These are phyloP conservation scores for Peribatodes rhomboidaria DNA, from an alignment of 2,888 invertebrate species.

Conservation along the genomic window DNA sequence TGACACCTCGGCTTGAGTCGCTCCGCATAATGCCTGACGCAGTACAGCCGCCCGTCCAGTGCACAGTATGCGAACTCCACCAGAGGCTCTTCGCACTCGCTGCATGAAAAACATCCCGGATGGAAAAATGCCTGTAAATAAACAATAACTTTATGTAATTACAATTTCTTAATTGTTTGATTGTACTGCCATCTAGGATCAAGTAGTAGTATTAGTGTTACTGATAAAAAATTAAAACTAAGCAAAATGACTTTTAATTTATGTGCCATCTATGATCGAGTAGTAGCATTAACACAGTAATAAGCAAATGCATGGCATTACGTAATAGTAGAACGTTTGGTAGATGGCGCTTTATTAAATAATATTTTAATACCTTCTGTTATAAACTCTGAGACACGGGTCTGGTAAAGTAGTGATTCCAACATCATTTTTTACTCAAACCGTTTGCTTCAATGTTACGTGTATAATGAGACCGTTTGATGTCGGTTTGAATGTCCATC, in stretches of 20 bases:
- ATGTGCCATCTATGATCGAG: constrained; percentile 50
- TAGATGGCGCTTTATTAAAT: constrained; percentile 50
- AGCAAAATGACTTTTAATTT: not conserved
- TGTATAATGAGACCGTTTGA: no score
- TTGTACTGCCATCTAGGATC: constrained; percentile 50
- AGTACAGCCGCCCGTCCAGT: constrained; percentile 94
- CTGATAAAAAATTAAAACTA: not conserved
- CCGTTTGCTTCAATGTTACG: no score
- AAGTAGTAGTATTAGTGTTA: not conserved
- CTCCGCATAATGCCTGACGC: constrained; percentile 98
- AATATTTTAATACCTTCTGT: no score
- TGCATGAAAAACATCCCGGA: constrained; percentile 97
- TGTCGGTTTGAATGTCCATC: no score
- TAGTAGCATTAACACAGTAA: constrained; percentile 19
- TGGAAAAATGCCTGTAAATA: constrained; percentile 90
- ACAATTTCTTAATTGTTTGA: not conserved
- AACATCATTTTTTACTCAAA: no score
- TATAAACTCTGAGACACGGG: no score
- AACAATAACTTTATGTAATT: constrained; percentile 10
- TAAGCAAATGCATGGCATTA: not conserved
- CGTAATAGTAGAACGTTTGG: constrained; percentile 1
- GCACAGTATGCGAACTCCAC: constrained; percentile 99
- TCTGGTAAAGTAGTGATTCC: no score
- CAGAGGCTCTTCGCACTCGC: constrained; percentile 95
- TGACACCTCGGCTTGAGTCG: constrained; percentile 97